Base-by-base conservation (phyloP, 2,797 vertebrate genomes). In the Amphiprion clarkii region DNA sequence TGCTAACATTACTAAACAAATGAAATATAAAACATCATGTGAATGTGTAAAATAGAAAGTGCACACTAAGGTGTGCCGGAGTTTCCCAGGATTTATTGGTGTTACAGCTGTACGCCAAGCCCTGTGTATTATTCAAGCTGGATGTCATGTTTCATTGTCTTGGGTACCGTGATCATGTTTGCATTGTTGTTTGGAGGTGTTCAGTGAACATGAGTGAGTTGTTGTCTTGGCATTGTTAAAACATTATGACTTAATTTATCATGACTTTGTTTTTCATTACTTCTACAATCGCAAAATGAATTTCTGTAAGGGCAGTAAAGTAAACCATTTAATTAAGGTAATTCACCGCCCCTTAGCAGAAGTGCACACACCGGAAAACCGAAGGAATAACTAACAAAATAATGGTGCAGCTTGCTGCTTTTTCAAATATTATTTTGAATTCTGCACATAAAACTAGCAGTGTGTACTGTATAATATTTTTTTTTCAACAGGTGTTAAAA, bases 221-320 rank as follows among this genome's bases (percentile, higher is more conserved):
- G 14, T 10, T 36, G 19, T 49, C 19, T 44, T n/a, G 33, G 31
- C 42, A 57, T 52, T 44, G 3, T 59, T 53, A 3, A 33, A n/a
- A 39, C 2, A 1, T 49, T 36, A 23, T 51, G 19, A 44, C n/a
- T 39, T 46, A 16, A 66, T 82, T 40, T 62, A 23, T n/a, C 68
- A 5, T 39, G 54, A 2, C 51, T 16, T 56, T 23, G 2, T 57
- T 63, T 29, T 29, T 31, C 17, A 60, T 33, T n/a, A 36, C 40
- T 55, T 10, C 19, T 27, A 27, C 8, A 40, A 5, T 16, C 17
- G 54, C 25, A 33, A 1, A 59, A 7, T 57, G 1, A 44, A 61
- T 60, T 31, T 67, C 19, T 14, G 25, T 33, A 33, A 49, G 13
- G 8, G 42, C 25, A 16, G 13, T 49, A 40, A 62, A 16, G 13